Evolutionary conservation across 2,888 invertebrate species (phyloP).

Genomic region (Agrilus mali): DNA sequence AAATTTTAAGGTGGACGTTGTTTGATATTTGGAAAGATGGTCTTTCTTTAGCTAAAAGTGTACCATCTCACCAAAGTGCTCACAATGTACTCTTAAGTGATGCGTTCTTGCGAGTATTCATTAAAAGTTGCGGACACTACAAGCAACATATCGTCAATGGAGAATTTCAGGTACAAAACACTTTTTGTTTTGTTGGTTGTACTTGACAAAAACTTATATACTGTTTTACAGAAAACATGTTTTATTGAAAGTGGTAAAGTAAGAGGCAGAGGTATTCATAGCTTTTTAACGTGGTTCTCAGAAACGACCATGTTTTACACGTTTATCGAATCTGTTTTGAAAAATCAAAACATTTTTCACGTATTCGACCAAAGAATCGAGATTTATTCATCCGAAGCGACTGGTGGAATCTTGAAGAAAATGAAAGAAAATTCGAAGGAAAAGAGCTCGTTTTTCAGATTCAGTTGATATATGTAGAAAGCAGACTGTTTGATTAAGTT

Average conservation of each 20-base stretch:
- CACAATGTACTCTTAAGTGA: constrained; percentile 67
- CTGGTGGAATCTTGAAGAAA: constrained; percentile 26
- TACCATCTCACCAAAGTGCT: constrained; percentile 38
- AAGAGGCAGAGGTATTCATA: constrained; percentile 49
- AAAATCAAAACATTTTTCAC: constrained; percentile 24
- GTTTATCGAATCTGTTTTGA: constrained; percentile 44
- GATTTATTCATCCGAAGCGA: constrained; percentile 28
- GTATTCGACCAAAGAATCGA: constrained; percentile 29
- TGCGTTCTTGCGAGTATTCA: constrained; percentile 65
- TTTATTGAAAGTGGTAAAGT: constrained; percentile 49
- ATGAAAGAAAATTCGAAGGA: constrained; percentile 26
- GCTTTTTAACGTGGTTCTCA: constrained; percentile 76
- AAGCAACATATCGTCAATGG: constrained; percentile 41
- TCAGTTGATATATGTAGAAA: no score
- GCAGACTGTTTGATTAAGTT: no score
- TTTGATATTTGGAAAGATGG: constrained; percentile 55
- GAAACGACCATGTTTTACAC: constrained; percentile 78
- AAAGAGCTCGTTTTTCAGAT: constrained; percentile 2
- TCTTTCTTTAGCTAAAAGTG: constrained; percentile 33
- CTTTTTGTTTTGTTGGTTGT: not conserved
- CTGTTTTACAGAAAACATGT: constrained; percentile 51
- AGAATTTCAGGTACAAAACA: constrained; percentile 27
- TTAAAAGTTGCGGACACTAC: constrained; percentile 63
- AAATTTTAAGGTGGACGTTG: constrained; percentile 57
- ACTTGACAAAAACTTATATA: not conserved